Percentiles rank a stretch among this genome's conserved stretches.
phyloP scores from a whole-genome alignment of 1,140 invertebrate genomes.

The Brachionus asplanchnoidis region DNA sequence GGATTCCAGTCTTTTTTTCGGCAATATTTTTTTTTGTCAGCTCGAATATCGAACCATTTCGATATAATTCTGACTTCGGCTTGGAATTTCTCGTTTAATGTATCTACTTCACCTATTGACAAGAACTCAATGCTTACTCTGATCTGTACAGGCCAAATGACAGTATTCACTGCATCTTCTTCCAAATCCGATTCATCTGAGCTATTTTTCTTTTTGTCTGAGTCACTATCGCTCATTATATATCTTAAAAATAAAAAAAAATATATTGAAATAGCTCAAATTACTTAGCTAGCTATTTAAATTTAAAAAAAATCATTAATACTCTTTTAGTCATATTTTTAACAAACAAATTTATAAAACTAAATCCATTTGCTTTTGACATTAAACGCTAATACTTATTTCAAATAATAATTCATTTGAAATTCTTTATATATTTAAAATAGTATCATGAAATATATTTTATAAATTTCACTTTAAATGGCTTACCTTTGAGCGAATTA shows the following conservation, averaged over 20 bases:
- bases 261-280: not conserved
- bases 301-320: not conserved
- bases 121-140: constrained; percentile 1
- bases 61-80: constrained; percentile 28
- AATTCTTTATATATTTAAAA: not conserved
- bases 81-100: constrained; percentile 21
- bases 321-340: not conserved
- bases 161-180: not conserved
- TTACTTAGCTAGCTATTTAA: not conserved
- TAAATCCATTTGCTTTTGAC: constrained; percentile 12
- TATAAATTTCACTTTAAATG: not conserved
- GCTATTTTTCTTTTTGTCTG: not conserved
- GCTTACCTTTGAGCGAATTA: not conserved
- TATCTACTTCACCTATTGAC: constrained; percentile 39
- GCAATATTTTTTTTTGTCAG: not conserved
- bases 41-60: not conserved
- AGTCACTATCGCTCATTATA: not conserved
- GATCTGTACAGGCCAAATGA: not conserved
- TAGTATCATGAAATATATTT: not conserved
- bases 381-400: constrained; percentile 12
- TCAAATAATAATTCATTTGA: not conserved
- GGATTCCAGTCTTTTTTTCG: constrained; percentile 17
- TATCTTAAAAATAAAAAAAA: not conserved
- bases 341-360: not conserved
- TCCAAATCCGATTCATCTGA: not conserved